A percentile compares a stretch with the other conserved stretches of the same genome.
These are phyloP conservation scores for Lamellibrachia satsuma DNA, from an alignment of 2,888 invertebrate species.

Conservation along the genomic window DNA sequence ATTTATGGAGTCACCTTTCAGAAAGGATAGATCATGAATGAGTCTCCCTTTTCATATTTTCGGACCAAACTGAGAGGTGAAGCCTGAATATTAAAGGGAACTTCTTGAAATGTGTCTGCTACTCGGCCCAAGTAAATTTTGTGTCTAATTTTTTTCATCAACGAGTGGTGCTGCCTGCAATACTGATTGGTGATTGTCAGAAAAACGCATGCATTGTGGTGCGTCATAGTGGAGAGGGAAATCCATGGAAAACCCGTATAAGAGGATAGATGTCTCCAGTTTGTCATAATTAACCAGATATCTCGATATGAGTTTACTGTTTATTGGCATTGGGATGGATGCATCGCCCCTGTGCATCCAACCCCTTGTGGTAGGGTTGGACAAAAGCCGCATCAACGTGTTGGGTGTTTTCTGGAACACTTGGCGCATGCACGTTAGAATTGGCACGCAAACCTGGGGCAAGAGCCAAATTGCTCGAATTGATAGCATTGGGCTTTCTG, in stretches of 20 bases:
- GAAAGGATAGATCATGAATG: not conserved
- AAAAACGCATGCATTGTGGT: constrained; percentile 1
- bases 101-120: constrained; percentile 1
- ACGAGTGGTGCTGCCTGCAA: not conserved
- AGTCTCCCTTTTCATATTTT: not conserved
- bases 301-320: not conserved
- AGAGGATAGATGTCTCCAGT: not conserved
- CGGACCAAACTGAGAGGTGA: constrained; percentile 13
- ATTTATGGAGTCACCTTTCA: too few species aligned
- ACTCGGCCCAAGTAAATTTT: constrained; percentile 7
- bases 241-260: not conserved
- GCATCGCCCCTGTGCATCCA: not conserved
- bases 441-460: too few species aligned
- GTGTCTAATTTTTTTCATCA: not conserved
- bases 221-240: constrained; percentile 3
- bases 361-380: not conserved
- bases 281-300: not conserved
- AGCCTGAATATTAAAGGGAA: constrained; percentile 13
- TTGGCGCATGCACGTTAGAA: too few species aligned
- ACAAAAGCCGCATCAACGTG: too few species aligned
- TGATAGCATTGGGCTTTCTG: too few species aligned
- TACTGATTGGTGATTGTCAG: constrained; percentile 3
- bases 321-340: not conserved
- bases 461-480: too few species aligned
- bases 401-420: too few species aligned